phyloP scores from a whole-genome alignment of 2,888 invertebrate genomes.

The Conomelus anceps region DNA sequence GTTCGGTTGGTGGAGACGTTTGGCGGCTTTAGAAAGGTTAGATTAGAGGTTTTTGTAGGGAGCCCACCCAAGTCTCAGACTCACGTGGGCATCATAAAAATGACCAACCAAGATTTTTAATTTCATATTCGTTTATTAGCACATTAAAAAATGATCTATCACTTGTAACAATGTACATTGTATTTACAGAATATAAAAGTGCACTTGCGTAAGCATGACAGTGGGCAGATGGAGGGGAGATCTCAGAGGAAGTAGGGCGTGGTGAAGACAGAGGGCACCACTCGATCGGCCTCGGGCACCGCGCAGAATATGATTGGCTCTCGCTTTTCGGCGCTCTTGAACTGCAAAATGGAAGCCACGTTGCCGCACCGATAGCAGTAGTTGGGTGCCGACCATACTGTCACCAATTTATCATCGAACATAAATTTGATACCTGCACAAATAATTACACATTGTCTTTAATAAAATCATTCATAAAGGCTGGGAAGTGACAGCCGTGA shows the following conservation, averaged over 20 bases:
- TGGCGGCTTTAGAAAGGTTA: no score
- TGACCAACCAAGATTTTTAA: neutral
- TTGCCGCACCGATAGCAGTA: constrained; percentile 99
- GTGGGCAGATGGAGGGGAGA: neutral
- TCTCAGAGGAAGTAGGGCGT: constrained; percentile 91
- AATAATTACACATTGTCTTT: no score
- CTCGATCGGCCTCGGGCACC: constrained; percentile 89
- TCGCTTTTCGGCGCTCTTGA: constrained; percentile 69
- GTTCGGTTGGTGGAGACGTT: no score
- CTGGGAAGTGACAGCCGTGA: no score
- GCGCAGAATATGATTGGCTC: constrained; percentile 86
- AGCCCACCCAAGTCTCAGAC: no score
- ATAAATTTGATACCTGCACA: constrained; percentile 88
- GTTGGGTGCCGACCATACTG: constrained; percentile 99
- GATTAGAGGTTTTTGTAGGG: no score
- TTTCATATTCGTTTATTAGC: neutral
- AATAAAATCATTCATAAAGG: no score
- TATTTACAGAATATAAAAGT: neutral
- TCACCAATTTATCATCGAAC: constrained; percentile 94
- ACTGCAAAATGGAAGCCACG: constrained; percentile 91
- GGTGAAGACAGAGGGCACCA: constrained; percentile 84
- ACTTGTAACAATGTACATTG: neutral
- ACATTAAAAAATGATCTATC: neutral
- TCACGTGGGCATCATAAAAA: no score
- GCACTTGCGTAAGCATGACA: neutral